These are phyloP conservation scores for Amphiprion clarkii DNA, from an alignment of 2,797 vertebrate genomes.

Conservation along the genomic window DNA sequence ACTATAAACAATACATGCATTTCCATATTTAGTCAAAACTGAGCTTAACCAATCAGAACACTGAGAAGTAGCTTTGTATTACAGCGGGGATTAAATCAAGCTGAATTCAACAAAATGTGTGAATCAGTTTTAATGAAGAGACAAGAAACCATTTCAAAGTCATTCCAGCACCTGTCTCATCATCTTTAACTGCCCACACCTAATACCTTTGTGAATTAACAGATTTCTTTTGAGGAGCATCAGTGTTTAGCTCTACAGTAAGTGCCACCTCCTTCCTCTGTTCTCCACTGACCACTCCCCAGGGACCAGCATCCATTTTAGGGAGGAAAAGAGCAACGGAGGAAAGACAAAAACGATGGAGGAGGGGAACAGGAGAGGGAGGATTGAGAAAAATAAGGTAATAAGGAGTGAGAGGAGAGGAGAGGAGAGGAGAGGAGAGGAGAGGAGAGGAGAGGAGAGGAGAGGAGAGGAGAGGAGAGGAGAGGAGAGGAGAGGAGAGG, in stretches of 20 bases:
- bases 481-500: slow-evolving; percentile 69
- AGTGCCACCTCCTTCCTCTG: slow-evolving; percentile 71
- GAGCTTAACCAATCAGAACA: no score
- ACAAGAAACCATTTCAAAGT: slow-evolving; percentile 24
- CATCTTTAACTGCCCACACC: slow-evolving; percentile 30
- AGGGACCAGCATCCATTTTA: slow-evolving; percentile 85
- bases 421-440: slow-evolving; percentile 63
- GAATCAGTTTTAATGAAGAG: slow-evolving; percentile 26
- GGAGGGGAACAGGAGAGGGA: slow-evolving; percentile 48
- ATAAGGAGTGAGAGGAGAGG: slow-evolving; percentile 31
- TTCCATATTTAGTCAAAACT: background rate
- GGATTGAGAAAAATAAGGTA: slow-evolving; percentile 68
- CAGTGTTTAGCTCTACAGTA: slow-evolving; percentile 53
- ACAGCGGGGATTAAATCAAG: background rate
- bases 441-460: slow-evolving; percentile 46
- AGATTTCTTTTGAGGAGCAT: slow-evolving; percentile 46
- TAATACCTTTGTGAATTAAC: slow-evolving; percentile 38
- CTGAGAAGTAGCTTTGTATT: background rate
- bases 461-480: slow-evolving; percentile 45
- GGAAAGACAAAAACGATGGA: slow-evolving; percentile 80
- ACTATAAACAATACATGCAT: background rate
- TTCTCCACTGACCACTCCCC: slow-evolving; percentile 76
- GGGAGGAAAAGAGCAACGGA: slow-evolving; percentile 67
- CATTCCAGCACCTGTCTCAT: slow-evolving; percentile 17
- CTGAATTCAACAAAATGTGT: slow-evolving; percentile 26